Evolutionary conservation across 2,113 vertebrate genomes (phyloP), one percentile per base, ranked within the genome.

Genomic region (Manacus vitellinus): DNA sequence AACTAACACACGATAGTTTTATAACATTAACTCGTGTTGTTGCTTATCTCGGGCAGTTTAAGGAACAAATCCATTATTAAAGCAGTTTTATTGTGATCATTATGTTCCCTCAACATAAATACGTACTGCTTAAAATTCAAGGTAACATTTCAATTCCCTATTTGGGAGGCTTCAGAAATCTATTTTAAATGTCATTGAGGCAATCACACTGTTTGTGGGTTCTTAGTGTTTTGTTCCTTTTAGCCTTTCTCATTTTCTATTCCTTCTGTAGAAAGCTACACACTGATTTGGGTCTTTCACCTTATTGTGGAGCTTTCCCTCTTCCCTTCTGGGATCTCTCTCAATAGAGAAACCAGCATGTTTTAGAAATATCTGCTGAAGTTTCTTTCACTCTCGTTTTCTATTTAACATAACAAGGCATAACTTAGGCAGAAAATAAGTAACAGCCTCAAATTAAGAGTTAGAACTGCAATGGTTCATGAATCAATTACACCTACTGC

Each of bases 171-270:
- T 88, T 94, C 70, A 83, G 55, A 94, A 96, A 83, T 63, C 67
- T 73, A 67, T 85, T 94, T 90, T 90, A 94, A 96, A 96, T 95
- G 92, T 95, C 92, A 95, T 51, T 89, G 93, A 71, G 72, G 80
- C 71, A 92, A 71, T 85, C 77, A 88, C 23, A 24, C 33, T 80
- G 55, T 88, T 88, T 58, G 52, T 89, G 79, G 24, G 27, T 72
- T 90, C 76, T 94, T 87, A 68, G 33, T 21, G 77, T 92, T 95
- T 95, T 92, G 44, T 37, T 91, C 65, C 31, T 90, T 92, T 94
- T 81, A 95, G 61, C 18, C 41, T 84, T 63, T 56, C 92, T 92
- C 92, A 93, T 92, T 95, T 93, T 71, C 37, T 92, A 92, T 96
- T 96, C 88, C 44, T 94, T 97, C 82, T 94, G 63, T 91, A 71